Evolutionary conservation across 1,140 invertebrate genomes (phyloP).

Genomic region (Heliconius hewitsoni): DNA sequence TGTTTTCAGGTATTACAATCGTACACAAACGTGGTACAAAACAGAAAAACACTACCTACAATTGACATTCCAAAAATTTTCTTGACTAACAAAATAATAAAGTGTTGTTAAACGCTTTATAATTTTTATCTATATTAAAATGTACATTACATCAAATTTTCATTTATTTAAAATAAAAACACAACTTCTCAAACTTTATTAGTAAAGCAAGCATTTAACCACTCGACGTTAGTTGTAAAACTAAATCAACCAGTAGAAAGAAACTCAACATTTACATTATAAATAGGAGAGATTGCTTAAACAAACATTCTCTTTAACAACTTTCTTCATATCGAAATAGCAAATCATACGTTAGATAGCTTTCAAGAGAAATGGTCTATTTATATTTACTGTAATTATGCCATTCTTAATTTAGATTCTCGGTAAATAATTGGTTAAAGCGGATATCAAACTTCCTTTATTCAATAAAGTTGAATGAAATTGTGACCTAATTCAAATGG

Average conservation of each 20-base stretch:
- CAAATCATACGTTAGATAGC: not conserved
- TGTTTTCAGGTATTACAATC: no score
- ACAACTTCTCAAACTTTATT: not conserved
- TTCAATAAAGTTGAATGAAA: not conserved
- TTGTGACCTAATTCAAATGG: not conserved
- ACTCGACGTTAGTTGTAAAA: not conserved
- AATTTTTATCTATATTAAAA: no score
- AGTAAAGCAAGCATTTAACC: not conserved
- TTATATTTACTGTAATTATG: not conserved
- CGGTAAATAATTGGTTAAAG: not conserved
- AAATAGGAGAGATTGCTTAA: slow-evolving; percentile 4
- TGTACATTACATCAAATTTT: no score
- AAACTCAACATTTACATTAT: slow-evolving; percentile 18
- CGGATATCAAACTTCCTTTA: slow-evolving; percentile 8
- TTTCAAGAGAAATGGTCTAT: not conserved
- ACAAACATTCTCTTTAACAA: no score
- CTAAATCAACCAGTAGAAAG: slow-evolving; percentile 14
- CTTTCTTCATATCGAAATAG: slow-evolving; percentile 4
- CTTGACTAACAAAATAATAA: no score
- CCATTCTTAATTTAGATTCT: slow-evolving; percentile 10
- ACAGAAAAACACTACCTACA: not conserved
- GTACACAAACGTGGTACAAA: no score
- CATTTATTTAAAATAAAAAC: no score
- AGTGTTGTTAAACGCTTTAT: no score
- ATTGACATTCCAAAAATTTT: no score